Percentiles rank a stretch among this genome's conserved stretches.
These are phyloP conservation scores for Berghia stephanieae DNA, from an alignment of 1,140 invertebrate species.

Conservation along the genomic window DNA sequence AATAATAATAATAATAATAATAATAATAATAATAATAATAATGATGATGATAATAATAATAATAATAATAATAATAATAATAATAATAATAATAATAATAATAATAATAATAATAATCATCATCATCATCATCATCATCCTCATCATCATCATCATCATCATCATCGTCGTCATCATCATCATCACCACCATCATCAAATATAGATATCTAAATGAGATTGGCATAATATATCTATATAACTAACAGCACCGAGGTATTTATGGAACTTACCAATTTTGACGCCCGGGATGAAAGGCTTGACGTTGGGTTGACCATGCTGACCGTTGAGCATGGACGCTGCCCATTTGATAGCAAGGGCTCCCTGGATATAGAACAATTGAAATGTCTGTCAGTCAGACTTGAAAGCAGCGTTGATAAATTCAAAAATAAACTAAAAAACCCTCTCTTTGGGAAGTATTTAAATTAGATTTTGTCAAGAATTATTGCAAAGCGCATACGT, in stretches of 20 bases:
- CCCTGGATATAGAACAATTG: too few relatives aligned
- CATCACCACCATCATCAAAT: background rate
- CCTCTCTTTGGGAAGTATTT: too few relatives aligned
- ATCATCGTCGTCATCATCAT: conserved; percentile 9
- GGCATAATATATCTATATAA: background rate
- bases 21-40: background rate
- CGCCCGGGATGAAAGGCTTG: conserved; percentile 9
- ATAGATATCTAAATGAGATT: background rate
- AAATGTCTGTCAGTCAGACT: too few relatives aligned
- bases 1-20: background rate
- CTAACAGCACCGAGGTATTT: too few relatives aligned
- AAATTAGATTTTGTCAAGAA: too few relatives aligned
- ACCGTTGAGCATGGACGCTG: background rate
- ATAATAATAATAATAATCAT: conserved; percentile 23
- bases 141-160: conserved; percentile 12
- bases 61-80: background rate
- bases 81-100: background rate
- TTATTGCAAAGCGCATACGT: too few relatives aligned
- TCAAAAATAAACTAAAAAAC: too few relatives aligned
- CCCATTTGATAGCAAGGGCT: background rate
- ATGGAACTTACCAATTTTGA: background rate
- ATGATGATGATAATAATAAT: too few relatives aligned
- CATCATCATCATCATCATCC: conserved; percentile 17
- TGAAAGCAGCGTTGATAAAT: too few relatives aligned
- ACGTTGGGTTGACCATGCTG: background rate